A percentile compares a stretch with the other conserved stretches of the same genome.
Evolutionary conservation across 1,140 invertebrate species (phyloP).

Genomic region (Drosophila ohnishii): DNA sequence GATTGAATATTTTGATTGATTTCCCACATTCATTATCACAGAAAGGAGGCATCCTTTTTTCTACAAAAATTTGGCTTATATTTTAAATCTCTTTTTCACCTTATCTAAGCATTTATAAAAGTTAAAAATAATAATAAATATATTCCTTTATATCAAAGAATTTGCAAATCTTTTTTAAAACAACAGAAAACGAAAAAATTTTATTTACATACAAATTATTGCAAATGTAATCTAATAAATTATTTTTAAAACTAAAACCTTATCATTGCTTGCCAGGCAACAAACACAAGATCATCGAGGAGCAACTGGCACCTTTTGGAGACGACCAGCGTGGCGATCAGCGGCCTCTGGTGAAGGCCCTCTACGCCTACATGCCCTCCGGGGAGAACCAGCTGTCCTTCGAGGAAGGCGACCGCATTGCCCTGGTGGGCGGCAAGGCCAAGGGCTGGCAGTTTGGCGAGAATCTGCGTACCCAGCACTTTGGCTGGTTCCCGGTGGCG

Average conservation of each 20-base stretch:
- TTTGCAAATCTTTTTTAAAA: background rate
- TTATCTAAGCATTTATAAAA: background rate
- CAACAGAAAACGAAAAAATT: no score
- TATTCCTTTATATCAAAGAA: background rate
- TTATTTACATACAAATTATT: no score
- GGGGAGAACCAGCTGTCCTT: conserved; percentile 96
- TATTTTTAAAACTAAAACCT: background rate
- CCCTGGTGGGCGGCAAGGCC: conserved; percentile 93
- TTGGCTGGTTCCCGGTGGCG: conserved; percentile 97
- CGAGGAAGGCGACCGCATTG: conserved; percentile 94
- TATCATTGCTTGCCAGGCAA: conserved; percentile 39
- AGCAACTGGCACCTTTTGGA: conserved; percentile 43
- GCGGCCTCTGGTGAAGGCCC: conserved; percentile 88
- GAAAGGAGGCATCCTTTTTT: background rate
- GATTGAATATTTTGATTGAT: background rate
- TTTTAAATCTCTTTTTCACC: background rate
- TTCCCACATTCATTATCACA: background rate
- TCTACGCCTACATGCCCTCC: conserved; percentile 95
- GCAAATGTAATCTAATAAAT: no score
- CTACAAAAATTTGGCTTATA: background rate
- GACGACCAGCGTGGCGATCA: conserved; percentile 72
- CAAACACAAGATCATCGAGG: conserved; percentile 73
- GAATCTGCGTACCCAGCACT: conserved; percentile 93
- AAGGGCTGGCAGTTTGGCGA: conserved; percentile 98
- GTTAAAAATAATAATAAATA: background rate